phyloP scores from a whole-genome alignment of 2,797 vertebrate species.

The Lagorchestes hirsutus region DNA sequence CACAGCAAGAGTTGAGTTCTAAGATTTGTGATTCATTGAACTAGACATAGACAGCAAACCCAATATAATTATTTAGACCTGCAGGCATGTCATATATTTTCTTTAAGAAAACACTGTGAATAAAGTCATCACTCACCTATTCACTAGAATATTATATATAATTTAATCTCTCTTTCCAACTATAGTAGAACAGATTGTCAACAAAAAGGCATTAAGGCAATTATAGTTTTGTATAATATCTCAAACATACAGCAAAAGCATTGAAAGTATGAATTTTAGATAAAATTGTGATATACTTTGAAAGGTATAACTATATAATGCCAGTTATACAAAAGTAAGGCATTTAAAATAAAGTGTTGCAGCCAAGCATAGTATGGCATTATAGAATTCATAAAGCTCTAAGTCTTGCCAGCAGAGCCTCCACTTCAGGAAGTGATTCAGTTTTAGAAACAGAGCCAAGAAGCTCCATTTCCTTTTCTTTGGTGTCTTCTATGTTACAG shows the following conservation, averaged over 20 bases:
- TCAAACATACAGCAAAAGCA: constrained; percentile 60
- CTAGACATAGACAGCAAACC: neutral
- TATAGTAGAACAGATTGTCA: constrained; percentile 56
- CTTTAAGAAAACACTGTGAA: constrained; percentile 73
- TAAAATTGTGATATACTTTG: constrained; percentile 67
- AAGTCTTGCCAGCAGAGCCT: constrained; percentile 95
- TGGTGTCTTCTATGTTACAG: constrained; percentile 78
- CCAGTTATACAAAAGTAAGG: constrained; percentile 70
- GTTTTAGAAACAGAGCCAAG: constrained; percentile 84
- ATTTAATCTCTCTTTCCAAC: constrained; percentile 62
- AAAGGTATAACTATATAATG: constrained; percentile 71
- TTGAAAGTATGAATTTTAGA: constrained; percentile 70
- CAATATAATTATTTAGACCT: neutral
- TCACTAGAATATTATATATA: constrained; percentile 66
- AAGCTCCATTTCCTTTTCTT: constrained; percentile 85
- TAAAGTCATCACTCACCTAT: constrained; percentile 58
- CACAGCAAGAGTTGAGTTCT: constrained; percentile 35
- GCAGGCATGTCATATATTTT: constrained; percentile 36
- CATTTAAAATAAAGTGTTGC: constrained; percentile 71
- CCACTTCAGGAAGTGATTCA: constrained; percentile 92
- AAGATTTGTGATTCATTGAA: constrained; percentile 46
- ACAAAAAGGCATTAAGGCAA: constrained; percentile 60
- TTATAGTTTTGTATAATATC: constrained; percentile 62
- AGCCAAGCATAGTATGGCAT: constrained; percentile 62
- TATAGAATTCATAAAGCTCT: constrained; percentile 90